Base-by-base conservation (phyloP, 1,140 invertebrate genomes). In the Grapholita molesta region DNA sequence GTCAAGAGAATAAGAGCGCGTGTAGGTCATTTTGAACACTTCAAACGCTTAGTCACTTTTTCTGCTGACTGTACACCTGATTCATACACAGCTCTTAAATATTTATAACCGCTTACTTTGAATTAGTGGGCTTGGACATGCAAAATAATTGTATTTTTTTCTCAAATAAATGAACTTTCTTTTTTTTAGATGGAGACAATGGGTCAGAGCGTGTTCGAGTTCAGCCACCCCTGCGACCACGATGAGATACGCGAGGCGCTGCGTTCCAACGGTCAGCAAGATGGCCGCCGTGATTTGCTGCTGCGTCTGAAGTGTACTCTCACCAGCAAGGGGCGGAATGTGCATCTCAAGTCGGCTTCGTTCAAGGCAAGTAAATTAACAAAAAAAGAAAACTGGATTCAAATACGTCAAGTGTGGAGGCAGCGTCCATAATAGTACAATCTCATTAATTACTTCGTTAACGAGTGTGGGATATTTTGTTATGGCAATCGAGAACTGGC, bases 151-250 rank as follows among this genome's bases (percentile, higher is more conserved):
- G n/a, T n/a, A n/a, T n/a, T n/a, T n/a, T n/a, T n/a, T n/a, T n/a
- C n/a, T n/a, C n/a, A n/a, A n/a, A n/a, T 52, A 15, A 32, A 23
- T 32, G 11, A 12, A 24, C 15, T 18, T 15, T 23, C 3, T 55
- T 21, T 21, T 11, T 94, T 93, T 23, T 89, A 98, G 97, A 96
- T 98, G 92, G 98, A 99, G 86, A 94, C 99, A 86, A 95, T 99
- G 93, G 98, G 98, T 0, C 97, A 98, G 78, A 98, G 96, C 85
- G 95, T 99, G 30, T 99, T 96, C 92, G 98, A 99, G 75, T 98
- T 98, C 83, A 96, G 95, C 65, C 98, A 99, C 91, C 97, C 97
- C 7, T 98, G 98, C 84, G 98, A 99, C 90, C 98, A 99, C 83
- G 96, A 97, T 38, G 98, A 99, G 89, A 94, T 99, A 12, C 95